Evolutionary conservation across 2,797 vertebrate genomes (phyloP).

Genomic region (Acipenser transmontanus): DNA sequence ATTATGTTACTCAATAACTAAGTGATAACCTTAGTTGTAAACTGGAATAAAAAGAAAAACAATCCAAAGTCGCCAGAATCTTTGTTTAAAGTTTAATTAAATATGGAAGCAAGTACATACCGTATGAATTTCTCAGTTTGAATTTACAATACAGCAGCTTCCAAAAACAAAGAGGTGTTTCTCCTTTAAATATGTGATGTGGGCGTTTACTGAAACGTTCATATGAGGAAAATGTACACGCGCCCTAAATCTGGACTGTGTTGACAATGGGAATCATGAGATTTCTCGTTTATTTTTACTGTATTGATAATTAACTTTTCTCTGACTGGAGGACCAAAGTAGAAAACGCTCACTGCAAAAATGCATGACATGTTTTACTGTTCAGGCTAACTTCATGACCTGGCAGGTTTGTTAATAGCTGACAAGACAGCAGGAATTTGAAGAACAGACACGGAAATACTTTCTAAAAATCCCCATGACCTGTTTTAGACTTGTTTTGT

Average conservation of each 20-base stretch:
- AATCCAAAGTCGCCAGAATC: not conserved
- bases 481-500: too few species aligned
- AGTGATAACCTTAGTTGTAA: too few species aligned
- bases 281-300: too few species aligned
- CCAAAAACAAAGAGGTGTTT: not conserved
- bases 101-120: too few species aligned
- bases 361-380: not conserved
- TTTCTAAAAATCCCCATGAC: too few species aligned
- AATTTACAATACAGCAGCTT: not conserved
- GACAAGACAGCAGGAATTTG: not conserved
- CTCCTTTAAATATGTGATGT: not conserved
- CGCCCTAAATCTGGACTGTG: not conserved
- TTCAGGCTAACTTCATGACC: not conserved
- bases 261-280: not conserved
- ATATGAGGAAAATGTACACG: not conserved
- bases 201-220: not conserved
- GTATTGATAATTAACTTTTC: not conserved
- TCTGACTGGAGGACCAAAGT: not conserved
- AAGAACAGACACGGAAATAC: too few species aligned
- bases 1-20: too few species aligned
- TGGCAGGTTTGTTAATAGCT: not conserved
- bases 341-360: not conserved
- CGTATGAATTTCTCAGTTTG: too few species aligned
- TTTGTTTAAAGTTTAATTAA: not conserved
- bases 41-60: not conserved